Evolutionary conservation across 1,140 invertebrate genomes (phyloP).

Genomic region (Brachionus rubens): DNA sequence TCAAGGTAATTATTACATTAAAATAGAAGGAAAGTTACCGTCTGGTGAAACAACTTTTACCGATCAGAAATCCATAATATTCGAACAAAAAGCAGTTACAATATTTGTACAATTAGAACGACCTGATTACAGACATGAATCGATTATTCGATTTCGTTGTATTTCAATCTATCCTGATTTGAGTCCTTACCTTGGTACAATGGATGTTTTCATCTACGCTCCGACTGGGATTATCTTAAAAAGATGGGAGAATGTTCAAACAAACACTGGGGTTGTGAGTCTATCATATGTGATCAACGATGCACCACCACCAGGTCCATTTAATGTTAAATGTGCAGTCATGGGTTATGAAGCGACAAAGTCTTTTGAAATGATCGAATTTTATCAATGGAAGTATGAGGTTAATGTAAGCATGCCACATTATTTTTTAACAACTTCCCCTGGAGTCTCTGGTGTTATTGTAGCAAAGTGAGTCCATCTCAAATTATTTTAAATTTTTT

Average conservation of each 20-base stretch:
- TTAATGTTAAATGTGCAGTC: conserved; percentile 79
- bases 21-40: conserved; percentile 72
- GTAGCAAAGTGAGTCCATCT: conserved; percentile 80
- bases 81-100: conserved; percentile 60
- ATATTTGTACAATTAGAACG: conserved; percentile 93
- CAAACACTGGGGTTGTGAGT: conserved; percentile 58
- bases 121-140: no score
- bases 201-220: conserved; percentile 84
- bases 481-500: background rate
- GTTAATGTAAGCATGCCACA: no score
- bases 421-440: no score
- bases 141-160: conserved; percentile 66
- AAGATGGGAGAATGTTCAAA: conserved; percentile 80
- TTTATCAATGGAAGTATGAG: no score
- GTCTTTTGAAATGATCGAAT: conserved; percentile 47
- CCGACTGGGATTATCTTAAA: conserved; percentile 79
- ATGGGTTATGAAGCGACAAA: conserved; percentile 51
- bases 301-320: conserved; percentile 84
- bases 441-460: conserved; percentile 75
- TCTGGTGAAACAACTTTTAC: conserved; percentile 54
- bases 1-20: conserved; percentile 75
- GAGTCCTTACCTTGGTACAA: conserved; percentile 77
- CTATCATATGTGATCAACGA: conserved; percentile 76
- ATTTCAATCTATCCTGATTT: conserved; percentile 84
- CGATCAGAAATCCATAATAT: conserved; percentile 57